Percentiles rank a stretch among this genome's conserved stretches.
phyloP scores from a whole-genome alignment of 2,888 invertebrate species.

The Xestia rhomboidea region DNA sequence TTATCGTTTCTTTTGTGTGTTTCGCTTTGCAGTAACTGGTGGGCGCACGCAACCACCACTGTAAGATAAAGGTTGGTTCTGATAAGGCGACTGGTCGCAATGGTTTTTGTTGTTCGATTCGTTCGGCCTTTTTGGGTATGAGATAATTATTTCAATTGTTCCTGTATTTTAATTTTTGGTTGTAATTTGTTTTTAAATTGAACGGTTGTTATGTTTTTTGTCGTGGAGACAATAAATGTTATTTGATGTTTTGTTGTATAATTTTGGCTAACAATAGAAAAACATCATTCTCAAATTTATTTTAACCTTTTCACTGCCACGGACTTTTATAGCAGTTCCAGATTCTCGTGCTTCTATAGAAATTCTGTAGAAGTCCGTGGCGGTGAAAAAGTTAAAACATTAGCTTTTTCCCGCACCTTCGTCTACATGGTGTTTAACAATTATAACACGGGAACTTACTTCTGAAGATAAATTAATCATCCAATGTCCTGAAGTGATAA shows the following conservation, averaged over 20 bases:
- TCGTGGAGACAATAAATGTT: background rate
- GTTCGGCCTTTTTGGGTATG: background rate
- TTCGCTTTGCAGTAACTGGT: conserved; percentile 75
- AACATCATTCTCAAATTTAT: background rate
- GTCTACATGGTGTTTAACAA: background rate
- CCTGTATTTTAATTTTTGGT: background rate
- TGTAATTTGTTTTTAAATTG: background rate
- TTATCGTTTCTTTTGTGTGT: conserved; percentile 82
- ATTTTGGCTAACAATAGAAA: background rate
- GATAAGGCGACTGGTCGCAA: conserved; percentile 31
- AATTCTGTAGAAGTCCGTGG: too few relatives aligned
- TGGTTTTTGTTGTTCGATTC: background rate
- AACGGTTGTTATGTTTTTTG: background rate
- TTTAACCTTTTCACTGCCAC: background rate
- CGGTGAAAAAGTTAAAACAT: background rate
- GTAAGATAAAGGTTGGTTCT: conserved; percentile 55
- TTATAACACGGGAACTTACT: background rate
- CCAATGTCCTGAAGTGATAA: background rate
- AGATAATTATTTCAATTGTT: background rate
- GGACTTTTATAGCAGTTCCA: too few relatives aligned
- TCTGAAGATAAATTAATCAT: background rate
- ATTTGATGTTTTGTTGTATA: background rate
- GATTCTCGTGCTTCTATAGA: too few relatives aligned
- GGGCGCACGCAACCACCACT: conserved; percentile 74
- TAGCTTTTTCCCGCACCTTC: background rate